Conservation (phyloP, 2,888 invertebrate species). For the Andrena bicolor region DNA sequence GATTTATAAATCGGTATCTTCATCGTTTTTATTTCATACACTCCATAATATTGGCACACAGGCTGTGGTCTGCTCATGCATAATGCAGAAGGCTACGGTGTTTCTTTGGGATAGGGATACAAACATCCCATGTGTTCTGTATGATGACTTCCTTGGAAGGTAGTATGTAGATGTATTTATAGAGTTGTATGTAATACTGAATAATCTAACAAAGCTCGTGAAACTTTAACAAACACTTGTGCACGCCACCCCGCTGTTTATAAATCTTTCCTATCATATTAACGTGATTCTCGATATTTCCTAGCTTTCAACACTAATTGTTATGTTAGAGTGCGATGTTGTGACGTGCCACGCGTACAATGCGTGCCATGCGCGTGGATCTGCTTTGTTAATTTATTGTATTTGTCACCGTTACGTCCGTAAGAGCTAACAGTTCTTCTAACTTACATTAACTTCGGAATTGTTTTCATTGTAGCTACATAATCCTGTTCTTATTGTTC, state of each 20-base stretch:
- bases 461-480: constrained; percentile 6
- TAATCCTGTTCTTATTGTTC: constrained; percentile 18
- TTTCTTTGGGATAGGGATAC: constrained; percentile 95
- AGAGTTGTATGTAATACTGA: constrained; percentile 25
- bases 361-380: constrained; percentile 9
- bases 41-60: constrained; percentile 81
- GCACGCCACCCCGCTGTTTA: constrained; percentile 20
- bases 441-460: constrained; percentile 7
- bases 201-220: constrained; percentile 26
- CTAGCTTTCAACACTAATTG: neutral
- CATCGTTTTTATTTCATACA: constrained; percentile 41
- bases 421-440: constrained; percentile 1
- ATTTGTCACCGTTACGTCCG: neutral
- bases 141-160: constrained; percentile 95
- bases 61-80: constrained; percentile 92
- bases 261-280: constrained; percentile 7
- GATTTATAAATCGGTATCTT: constrained; percentile 31
- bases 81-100: constrained; percentile 91
- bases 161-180: constrained; percentile 81
- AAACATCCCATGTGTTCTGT: constrained; percentile 90
- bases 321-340: neutral
- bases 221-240: constrained; percentile 13
- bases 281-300: constrained; percentile 4
- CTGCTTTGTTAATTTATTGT: constrained; percentile 1
- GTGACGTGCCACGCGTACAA: neutral